Evolutionary conservation across 2,888 invertebrate species (phyloP).

Genomic region (Serrognathus titanus): DNA sequence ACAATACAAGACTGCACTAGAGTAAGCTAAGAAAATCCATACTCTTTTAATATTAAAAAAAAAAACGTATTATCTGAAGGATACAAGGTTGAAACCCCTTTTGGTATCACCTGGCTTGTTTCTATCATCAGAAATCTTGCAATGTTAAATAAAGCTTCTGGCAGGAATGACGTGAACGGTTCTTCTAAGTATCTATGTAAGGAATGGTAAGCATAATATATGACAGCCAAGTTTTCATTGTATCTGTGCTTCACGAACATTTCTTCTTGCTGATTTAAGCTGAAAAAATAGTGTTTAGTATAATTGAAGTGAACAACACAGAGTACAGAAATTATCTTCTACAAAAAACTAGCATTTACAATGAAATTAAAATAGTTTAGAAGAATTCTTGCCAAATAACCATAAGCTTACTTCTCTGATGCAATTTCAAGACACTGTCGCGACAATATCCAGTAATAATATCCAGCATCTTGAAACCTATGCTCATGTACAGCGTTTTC

Average conservation of each 20-base stretch:
- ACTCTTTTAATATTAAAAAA: not conserved
- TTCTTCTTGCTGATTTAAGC: constrained; percentile 45
- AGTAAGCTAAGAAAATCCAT: constrained; percentile 4
- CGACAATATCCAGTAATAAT: constrained; percentile 89
- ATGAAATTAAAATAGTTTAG: constrained; percentile 28
- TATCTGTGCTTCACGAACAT: constrained; percentile 57
- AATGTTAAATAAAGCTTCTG: constrained; percentile 92
- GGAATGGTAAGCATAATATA: constrained; percentile 93
- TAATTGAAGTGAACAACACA: no score
- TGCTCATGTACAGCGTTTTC: constrained; percentile 87
- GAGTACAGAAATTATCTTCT: no score
- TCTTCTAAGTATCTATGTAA: constrained; percentile 92
- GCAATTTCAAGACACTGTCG: constrained; percentile 76
- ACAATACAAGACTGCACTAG: constrained; percentile 72
- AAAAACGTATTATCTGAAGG: constrained; percentile 55
- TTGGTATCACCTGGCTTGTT: constrained; percentile 56
- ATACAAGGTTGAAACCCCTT: constrained; percentile 83
- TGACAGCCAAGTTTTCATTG: constrained; percentile 74
- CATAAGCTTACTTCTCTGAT: constrained; percentile 39
- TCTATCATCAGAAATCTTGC: constrained; percentile 77
- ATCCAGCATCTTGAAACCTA: constrained; percentile 88
- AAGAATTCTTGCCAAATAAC: not conserved
- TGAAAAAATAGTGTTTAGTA: constrained; percentile 31
- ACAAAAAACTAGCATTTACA: constrained; percentile 8
- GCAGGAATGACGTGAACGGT: constrained; percentile 91